Evolutionary conservation across 2,888 invertebrate genomes (phyloP).

Genomic region (Dimorphilus gyrociliatus): DNA sequence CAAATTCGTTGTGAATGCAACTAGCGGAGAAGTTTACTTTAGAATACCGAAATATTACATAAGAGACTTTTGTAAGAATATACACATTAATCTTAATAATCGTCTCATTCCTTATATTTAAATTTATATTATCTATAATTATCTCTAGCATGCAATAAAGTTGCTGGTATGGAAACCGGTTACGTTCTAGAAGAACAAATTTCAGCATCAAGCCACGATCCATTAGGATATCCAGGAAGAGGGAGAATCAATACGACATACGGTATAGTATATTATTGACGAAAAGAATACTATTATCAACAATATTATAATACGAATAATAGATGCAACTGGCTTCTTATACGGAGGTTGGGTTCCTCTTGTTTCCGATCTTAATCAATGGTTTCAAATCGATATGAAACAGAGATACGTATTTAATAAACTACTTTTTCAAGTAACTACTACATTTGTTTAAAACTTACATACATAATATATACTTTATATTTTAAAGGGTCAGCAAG

Average conservation of each 20-base stretch:
- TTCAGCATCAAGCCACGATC: conserved; percentile 13
- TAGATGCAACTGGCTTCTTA: not conserved
- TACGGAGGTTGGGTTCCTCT: conserved; percentile 26
- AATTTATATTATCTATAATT: not conserved
- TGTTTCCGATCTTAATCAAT: conserved; percentile 16
- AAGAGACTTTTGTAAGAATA: conserved; percentile 18
- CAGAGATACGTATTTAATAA: conserved; percentile 9
- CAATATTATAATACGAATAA: not conserved
- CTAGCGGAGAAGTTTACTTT: conserved; percentile 15
- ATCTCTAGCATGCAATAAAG: conserved; percentile 15
- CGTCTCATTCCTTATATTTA: not conserved
- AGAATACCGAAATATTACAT: conserved; percentile 19
- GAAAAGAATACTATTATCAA: conserved; percentile 1
- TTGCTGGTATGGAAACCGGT: conserved; percentile 15
- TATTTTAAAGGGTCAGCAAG: conserved; percentile 19
- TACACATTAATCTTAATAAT: too few species aligned
- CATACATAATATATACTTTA: conserved; percentile 12
- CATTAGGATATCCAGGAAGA: conserved; percentile 11
- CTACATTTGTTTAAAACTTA: conserved; percentile 1
- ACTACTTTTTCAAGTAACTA: conserved; percentile 5
- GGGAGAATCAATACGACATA: conserved; percentile 13
- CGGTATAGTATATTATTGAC: conserved; percentile 1
- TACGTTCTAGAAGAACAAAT: conserved; percentile 15
- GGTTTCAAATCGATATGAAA: conserved; percentile 17
- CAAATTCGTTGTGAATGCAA: conserved; percentile 10